Evolutionary conservation across 2,113 vertebrate species (phyloP).

Genomic region (Paradisaea rubra): DNA sequence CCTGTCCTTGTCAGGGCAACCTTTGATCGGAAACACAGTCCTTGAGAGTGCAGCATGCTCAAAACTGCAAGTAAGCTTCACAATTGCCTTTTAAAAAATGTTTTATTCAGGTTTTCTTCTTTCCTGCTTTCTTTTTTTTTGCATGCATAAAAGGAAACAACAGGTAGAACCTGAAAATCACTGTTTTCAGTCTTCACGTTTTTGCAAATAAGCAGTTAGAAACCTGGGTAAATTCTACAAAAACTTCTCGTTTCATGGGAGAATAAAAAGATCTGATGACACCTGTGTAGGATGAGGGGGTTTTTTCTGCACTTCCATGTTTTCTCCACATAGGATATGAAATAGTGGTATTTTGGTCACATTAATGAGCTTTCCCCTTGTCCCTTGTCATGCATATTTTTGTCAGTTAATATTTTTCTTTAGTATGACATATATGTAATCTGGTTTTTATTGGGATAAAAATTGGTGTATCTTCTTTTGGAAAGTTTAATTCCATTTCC

Average conservation of each 20-base stretch:
- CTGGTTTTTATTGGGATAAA: background rate
- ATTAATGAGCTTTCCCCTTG: background rate
- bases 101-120: background rate
- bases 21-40: rapidly evolving
- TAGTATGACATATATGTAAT: background rate
- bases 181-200: background rate
- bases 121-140: background rate
- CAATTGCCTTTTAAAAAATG: background rate
- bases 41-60: background rate
- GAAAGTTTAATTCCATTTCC: background rate
- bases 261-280: background rate
- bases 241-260: background rate
- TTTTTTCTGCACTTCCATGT: background rate
- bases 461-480: background rate
- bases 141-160: background rate
- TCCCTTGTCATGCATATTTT: background rate
- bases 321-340: background rate
- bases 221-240: background rate
- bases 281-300: background rate
- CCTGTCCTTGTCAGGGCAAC: background rate
- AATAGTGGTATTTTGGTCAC: background rate
- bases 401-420: background rate
- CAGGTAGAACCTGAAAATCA: background rate
- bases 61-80: background rate
- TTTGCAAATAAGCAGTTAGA: background rate